Percentiles rank a stretch among this genome's conserved stretches.
phyloP scores from a whole-genome alignment of 2,797 vertebrate genomes.

The Calcarius lapponicus region DNA sequence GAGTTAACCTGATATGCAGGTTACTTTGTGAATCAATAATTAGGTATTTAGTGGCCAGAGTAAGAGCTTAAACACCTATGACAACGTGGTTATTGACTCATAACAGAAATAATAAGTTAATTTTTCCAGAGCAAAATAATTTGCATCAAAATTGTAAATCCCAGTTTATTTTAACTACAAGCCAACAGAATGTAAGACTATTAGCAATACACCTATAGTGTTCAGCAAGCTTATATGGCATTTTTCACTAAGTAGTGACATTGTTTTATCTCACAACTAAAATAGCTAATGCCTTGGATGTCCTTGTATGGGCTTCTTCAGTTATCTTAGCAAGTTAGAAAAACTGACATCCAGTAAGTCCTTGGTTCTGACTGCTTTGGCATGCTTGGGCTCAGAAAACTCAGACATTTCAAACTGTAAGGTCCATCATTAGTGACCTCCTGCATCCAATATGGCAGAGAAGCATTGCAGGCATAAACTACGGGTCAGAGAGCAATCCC shows the following conservation, averaged over 20 bases:
- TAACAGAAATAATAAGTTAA: not conserved
- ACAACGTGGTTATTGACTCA: not conserved
- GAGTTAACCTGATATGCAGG: not conserved
- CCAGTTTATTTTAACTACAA: not conserved
- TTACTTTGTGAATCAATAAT: not conserved
- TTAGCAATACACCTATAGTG: not conserved
- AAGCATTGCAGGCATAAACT: not conserved
- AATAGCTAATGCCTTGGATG: not conserved
- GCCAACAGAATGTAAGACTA: not conserved
- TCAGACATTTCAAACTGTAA: not conserved
- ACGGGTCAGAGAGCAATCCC: not conserved
- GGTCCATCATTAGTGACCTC: too few species aligned
- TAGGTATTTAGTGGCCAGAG: not conserved
- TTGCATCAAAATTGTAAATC: not conserved
- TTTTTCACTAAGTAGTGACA: not conserved
- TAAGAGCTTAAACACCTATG: not conserved
- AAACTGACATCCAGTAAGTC: not conserved
- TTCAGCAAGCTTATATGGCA: not conserved
- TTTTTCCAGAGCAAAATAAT: not conserved
- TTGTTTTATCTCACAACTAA: not conserved
- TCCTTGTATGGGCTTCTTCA: not conserved
- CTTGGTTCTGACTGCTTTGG: not conserved
- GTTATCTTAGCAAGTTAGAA: not conserved
- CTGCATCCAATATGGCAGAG: fast-evolving
- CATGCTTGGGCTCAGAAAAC: not conserved